These are phyloP conservation scores for Lithophane ornitopus DNA, from an alignment of 2,888 invertebrate species.

Conservation along the genomic window DNA sequence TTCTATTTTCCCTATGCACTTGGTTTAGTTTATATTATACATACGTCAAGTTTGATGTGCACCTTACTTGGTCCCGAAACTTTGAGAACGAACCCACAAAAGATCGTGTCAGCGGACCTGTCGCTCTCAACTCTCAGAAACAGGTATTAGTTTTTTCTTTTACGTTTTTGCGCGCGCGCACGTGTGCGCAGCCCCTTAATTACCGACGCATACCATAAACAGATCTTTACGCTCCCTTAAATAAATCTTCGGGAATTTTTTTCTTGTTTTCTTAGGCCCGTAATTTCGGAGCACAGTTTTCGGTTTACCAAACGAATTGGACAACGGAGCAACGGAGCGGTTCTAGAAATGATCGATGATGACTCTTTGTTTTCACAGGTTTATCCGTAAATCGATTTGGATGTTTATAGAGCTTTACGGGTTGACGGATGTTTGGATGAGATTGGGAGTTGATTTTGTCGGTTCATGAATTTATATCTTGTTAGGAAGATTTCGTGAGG, in stretches of 20 bases:
- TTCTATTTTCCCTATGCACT: background rate
- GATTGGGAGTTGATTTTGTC: constrained; percentile 61
- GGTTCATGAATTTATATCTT: constrained; percentile 46
- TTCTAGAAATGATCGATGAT: constrained; percentile 84
- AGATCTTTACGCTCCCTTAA: constrained; percentile 91
- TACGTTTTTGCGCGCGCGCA: constrained; percentile 88
- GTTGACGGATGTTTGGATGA: constrained; percentile 72
- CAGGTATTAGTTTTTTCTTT: constrained; percentile 89
- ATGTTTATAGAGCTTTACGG: constrained; percentile 74
- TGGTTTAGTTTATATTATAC: too few relatives aligned
- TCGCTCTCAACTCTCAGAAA: constrained; percentile 85
- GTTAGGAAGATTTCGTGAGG: background rate
- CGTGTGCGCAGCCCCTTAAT: constrained; percentile 90
- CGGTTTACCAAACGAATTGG: constrained; percentile 82
- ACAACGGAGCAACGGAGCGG: constrained; percentile 76
- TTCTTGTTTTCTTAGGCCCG: constrained; percentile 87
- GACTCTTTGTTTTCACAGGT: constrained; percentile 87
- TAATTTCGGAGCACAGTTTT: constrained; percentile 85
- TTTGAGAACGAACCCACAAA: constrained; percentile 80
- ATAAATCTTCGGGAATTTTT: constrained; percentile 88
- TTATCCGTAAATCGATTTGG: constrained; percentile 79
- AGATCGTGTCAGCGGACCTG: constrained; percentile 89
- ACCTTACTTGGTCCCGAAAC: constrained; percentile 61
- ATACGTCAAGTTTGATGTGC: background rate
- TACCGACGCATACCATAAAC: constrained; percentile 91